phyloP scores from a whole-genome alignment of 2,888 invertebrate genomes.

The Dryobotodes eremita region DNA sequence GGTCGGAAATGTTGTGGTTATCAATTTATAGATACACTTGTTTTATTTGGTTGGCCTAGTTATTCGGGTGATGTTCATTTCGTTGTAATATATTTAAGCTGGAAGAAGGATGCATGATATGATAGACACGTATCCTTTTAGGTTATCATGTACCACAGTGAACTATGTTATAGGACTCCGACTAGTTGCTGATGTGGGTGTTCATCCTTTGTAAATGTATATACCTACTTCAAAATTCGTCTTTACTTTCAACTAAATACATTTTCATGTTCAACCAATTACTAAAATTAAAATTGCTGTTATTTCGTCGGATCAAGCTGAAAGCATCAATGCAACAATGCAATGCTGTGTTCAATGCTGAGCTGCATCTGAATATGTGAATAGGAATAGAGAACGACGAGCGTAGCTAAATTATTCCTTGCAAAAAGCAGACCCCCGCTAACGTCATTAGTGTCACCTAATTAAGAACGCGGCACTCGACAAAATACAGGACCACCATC shows the following conservation, averaged over 20 bases:
- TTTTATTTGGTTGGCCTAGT: constrained; percentile 39
- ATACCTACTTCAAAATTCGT: background rate
- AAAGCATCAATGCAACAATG: too few species aligned
- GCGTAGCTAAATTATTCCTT: constrained; percentile 32
- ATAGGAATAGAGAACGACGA: background rate
- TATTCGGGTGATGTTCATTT: constrained; percentile 3
- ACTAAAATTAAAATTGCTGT: too few species aligned
- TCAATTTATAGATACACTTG: constrained; percentile 54
- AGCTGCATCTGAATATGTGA: background rate
- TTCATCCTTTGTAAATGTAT: background rate
- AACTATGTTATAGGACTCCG: background rate
- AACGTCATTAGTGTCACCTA: constrained; percentile 54
- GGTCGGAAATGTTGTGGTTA: constrained; percentile 32
- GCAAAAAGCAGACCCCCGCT: constrained; percentile 52
- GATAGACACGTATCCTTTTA: constrained; percentile 33
- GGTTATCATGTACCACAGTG: constrained; percentile 14
- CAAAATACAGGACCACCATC: constrained; percentile 43
- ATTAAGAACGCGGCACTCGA: constrained; percentile 47
- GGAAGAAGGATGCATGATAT: background rate
- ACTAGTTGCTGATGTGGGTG: background rate
- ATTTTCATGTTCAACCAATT: too few species aligned
- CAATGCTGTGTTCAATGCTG: too few species aligned
- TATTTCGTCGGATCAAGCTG: background rate
- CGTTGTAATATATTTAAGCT: constrained; percentile 24
- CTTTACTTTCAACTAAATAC: too few species aligned